Conservation (phyloP, 92 coral and sea anemone genomes). For the Heteractis magnifica region DNA sequence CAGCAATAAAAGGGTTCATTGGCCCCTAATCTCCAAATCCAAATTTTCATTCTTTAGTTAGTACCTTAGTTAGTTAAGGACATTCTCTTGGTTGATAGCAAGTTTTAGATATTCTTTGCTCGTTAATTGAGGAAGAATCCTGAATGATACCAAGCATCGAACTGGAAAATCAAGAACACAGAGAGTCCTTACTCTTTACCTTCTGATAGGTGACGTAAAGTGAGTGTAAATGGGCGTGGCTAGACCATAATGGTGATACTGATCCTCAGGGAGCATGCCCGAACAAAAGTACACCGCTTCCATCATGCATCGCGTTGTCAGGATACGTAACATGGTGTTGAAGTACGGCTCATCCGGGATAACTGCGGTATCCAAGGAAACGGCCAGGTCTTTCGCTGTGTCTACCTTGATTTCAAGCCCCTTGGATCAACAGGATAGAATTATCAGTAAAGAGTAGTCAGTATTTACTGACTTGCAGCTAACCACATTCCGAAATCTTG, state of each 20-base stretch:
- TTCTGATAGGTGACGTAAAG: constrained; percentile 96
- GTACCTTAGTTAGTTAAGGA: background rate
- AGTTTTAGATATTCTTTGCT: background rate
- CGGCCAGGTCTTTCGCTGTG: constrained; percentile 89
- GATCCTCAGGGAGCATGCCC: constrained; percentile 87
- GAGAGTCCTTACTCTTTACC: constrained; percentile 40
- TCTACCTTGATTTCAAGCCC: constrained; percentile 79
- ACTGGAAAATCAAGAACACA: too few species aligned
- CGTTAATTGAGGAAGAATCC: background rate
- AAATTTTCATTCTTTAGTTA: too few species aligned
- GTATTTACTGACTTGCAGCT: too few species aligned
- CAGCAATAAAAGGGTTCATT: too few species aligned
- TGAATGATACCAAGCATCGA: background rate
- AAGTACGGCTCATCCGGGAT: constrained; percentile 89
- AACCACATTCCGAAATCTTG: too few species aligned
- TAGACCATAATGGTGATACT: constrained; percentile 90
- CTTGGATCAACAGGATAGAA: constrained; percentile 20
- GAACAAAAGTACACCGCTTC: constrained; percentile 99
- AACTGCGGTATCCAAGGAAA: constrained; percentile 76
- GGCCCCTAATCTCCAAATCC: too few species aligned
- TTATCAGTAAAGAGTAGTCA: too few species aligned
- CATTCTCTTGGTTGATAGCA: background rate
- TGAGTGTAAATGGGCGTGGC: constrained; percentile 98
- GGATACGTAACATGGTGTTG: constrained; percentile 93
- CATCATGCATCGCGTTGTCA: constrained; percentile 99